A percentile compares a stretch with the other conserved stretches of the same genome.
Conservation (phyloP, 1,140 invertebrate species). For the Diploscapter pachys region DNA sequence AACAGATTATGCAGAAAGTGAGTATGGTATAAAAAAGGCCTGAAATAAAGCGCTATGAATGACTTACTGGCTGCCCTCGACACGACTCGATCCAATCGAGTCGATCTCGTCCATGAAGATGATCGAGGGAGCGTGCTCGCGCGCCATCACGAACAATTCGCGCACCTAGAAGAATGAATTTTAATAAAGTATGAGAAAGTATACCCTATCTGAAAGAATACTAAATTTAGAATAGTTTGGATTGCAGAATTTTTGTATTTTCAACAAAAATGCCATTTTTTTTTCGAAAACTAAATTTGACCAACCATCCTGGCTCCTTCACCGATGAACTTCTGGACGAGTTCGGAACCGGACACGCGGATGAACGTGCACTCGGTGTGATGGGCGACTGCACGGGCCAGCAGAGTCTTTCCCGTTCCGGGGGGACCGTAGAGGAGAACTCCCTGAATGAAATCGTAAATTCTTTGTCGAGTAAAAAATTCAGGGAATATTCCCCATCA, state of each 20-base stretch:
- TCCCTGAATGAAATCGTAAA: conserved; percentile 62
- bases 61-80: conserved; percentile 71
- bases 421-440: conserved; percentile 96
- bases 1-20: too few relatives aligned
- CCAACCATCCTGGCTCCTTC: conserved; percentile 96
- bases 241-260: too few relatives aligned
- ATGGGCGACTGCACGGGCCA: conserved; percentile 96
- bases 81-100: conserved; percentile 96
- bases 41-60: too few relatives aligned
- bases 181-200: too few relatives aligned
- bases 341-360: conserved; percentile 93
- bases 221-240: too few relatives aligned
- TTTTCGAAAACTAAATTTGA: too few relatives aligned
- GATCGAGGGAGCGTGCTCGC: conserved; percentile 97
- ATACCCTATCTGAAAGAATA: too few relatives aligned
- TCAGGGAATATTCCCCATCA: too few relatives aligned
- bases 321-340: conserved; percentile 99
- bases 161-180: conserved; percentile 60
- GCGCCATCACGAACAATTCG: conserved; percentile 98
- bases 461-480: too few relatives aligned
- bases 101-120: conserved; percentile 99
- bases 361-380: conserved; percentile 99
- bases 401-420: conserved; percentile 88
- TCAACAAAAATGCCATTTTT: too few relatives aligned
- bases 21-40: too few relatives aligned